Conservation (phyloP, 2,113 vertebrate genomes). For the Epinephelus cyanopodus region DNA sequence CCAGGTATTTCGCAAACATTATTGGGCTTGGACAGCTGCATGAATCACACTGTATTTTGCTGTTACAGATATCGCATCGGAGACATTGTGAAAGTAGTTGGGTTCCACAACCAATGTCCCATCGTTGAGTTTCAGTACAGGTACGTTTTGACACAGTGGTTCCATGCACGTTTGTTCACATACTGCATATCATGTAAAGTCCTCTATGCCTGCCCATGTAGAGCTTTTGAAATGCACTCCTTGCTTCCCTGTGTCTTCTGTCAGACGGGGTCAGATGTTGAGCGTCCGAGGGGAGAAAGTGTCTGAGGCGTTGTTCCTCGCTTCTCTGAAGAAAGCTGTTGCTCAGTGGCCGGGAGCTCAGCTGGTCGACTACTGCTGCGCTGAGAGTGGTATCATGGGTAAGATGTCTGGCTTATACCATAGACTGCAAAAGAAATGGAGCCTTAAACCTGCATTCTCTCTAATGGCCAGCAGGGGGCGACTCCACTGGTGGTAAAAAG, state of each 20-base stretch:
- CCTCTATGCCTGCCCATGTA: background rate
- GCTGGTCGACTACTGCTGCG: slow-evolving; percentile 91
- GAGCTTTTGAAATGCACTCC: background rate
- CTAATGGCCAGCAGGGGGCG: too few species aligned
- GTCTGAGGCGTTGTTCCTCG: slow-evolving; percentile 86
- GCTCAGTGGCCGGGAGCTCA: slow-evolving; percentile 88
- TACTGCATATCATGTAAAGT: background rate
- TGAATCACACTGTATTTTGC: background rate
- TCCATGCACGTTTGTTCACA: too few species aligned
- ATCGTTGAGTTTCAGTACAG: slow-evolving; percentile 89
- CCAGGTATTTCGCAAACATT: background rate
- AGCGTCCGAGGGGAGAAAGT: slow-evolving; percentile 91
- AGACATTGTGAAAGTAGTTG: slow-evolving; percentile 89
- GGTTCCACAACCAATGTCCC: slow-evolving; percentile 90
- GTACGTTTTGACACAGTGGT: slow-evolving; percentile 71
- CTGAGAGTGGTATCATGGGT: slow-evolving; percentile 92
- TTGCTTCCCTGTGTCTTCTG: background rate
- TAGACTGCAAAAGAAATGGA: too few species aligned
- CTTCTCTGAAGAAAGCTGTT: slow-evolving; percentile 82
- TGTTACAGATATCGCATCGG: slow-evolving; percentile 86
- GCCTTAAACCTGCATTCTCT: too few species aligned
- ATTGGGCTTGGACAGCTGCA: background rate
- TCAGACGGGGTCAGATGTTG: slow-evolving; percentile 88
- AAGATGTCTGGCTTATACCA: slow-evolving; percentile 43
- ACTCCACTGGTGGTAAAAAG: too few species aligned